Percentiles rank a stretch among this genome's conserved stretches.
Evolutionary conservation across 2,113 vertebrate species (phyloP).

Genomic region (Mormoops blainvillei): DNA sequence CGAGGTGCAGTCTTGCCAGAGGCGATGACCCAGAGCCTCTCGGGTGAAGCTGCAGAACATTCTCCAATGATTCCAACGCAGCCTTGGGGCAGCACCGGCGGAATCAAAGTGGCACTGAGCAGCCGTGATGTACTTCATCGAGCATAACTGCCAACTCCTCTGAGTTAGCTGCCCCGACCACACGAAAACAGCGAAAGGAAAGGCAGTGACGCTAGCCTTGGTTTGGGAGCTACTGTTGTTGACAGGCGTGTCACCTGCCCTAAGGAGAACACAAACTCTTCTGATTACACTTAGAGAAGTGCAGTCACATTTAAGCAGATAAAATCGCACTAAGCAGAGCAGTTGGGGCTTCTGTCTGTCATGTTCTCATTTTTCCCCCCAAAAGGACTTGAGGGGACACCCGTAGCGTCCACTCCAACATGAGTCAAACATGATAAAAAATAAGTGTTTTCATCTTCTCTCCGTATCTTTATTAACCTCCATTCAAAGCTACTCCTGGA

Average conservation of each 20-base stretch:
- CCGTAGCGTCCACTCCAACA: neutral
- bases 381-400: neutral
- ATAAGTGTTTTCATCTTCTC: neutral
- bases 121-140: neutral
- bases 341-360: too few relatives aligned
- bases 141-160: neutral
- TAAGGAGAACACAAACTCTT: neutral
- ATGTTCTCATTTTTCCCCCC: neutral
- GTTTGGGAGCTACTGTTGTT: neutral
- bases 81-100: neutral
- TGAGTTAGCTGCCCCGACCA: neutral
- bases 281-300: neutral
- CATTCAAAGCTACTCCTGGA: neutral
- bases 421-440: conserved; percentile 1
- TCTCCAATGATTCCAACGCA: neutral
- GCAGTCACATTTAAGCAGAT: neutral
- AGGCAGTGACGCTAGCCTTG: neutral
- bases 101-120: neutral
- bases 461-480: neutral
- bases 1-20: neutral
- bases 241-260: neutral
- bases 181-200: neutral
- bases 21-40: neutral
- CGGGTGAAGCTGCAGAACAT: neutral
- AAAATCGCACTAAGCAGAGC: neutral